phyloP scores from a whole-genome alignment of 2,888 invertebrate genomes.

The Caenorhabditis doughertyi region DNA sequence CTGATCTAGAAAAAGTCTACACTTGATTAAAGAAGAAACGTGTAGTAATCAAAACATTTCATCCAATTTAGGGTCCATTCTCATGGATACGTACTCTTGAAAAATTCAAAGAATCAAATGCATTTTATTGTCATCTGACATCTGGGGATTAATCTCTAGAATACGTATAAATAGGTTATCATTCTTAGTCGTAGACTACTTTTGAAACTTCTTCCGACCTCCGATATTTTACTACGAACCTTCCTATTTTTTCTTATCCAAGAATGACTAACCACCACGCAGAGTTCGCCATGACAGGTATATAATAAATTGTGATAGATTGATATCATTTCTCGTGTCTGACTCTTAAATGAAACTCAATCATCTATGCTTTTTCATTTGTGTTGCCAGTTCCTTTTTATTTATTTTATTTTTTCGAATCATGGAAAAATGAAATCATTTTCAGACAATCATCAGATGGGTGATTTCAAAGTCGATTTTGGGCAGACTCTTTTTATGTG shows the following conservation, averaged over 20 bases:
- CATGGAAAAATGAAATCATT: background rate
- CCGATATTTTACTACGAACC: background rate
- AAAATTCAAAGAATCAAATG: background rate
- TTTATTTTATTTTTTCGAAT: background rate
- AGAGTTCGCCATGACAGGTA: constrained; percentile 46
- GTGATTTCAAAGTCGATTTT: constrained; percentile 64
- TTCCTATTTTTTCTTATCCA: background rate
- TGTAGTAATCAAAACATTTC: constrained; percentile 8
- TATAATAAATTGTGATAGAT: constrained; percentile 1
- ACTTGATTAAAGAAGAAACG: background rate
- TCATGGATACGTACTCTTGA: background rate
- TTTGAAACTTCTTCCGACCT: background rate
- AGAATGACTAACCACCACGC: constrained; percentile 31
- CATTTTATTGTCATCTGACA: constrained; percentile 2
- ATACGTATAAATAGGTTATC: background rate
- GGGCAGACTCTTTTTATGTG: constrained; percentile 74
- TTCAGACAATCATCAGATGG: constrained; percentile 53
- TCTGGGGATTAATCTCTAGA: constrained; percentile 10
- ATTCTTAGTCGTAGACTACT: background rate
- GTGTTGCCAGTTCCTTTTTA: constrained; percentile 18
- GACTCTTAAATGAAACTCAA: no score
- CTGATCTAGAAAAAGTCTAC: background rate
- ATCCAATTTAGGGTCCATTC: constrained; percentile 1
- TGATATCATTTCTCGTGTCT: background rate
- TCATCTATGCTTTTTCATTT: constrained; percentile 35